phyloP scores from a whole-genome alignment of 2,797 vertebrate species.

The Gobio occitaniae region DNA sequence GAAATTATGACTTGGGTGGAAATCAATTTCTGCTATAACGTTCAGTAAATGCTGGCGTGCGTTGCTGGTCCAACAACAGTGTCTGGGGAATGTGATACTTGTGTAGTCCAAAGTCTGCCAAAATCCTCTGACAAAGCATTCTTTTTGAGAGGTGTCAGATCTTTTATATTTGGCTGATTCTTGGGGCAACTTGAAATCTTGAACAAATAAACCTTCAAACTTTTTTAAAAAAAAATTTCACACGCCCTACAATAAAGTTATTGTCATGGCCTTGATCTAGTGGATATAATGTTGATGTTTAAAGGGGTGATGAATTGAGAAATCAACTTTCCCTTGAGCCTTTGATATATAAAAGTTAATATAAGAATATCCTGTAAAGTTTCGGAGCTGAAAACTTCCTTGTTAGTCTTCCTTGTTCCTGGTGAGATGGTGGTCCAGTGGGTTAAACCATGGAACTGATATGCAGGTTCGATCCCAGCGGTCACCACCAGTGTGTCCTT shows the following conservation, averaged over 20 bases:
- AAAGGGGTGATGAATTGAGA: too few species aligned
- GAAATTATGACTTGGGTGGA: constrained; percentile 29
- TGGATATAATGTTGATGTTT: background rate
- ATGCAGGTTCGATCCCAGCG: too few species aligned
- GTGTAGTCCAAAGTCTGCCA: constrained; percentile 29
- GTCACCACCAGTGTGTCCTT: too few species aligned
- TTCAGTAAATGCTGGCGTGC: constrained; percentile 13
- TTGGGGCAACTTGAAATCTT: constrained; percentile 4
- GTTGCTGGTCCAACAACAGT: constrained; percentile 13
- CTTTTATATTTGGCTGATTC: constrained; percentile 9
- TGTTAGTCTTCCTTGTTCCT: too few species aligned
- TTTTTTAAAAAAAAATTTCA: background rate
- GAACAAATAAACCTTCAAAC: background rate
- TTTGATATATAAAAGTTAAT: too few species aligned
- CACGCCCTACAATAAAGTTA: background rate
- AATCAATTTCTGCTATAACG: constrained; percentile 25
- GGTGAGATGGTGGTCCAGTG: too few species aligned
- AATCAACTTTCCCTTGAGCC: too few species aligned
- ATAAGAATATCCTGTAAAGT: too few species aligned
- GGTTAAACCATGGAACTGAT: too few species aligned
- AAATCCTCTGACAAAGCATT: background rate
- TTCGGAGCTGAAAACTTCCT: too few species aligned
- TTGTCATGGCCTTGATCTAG: background rate
- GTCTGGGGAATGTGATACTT: constrained; percentile 28
- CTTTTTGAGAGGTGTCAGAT: constrained; percentile 23